Conservation (phyloP, 2,888 invertebrate species). For the Thereva nobilitata region DNA sequence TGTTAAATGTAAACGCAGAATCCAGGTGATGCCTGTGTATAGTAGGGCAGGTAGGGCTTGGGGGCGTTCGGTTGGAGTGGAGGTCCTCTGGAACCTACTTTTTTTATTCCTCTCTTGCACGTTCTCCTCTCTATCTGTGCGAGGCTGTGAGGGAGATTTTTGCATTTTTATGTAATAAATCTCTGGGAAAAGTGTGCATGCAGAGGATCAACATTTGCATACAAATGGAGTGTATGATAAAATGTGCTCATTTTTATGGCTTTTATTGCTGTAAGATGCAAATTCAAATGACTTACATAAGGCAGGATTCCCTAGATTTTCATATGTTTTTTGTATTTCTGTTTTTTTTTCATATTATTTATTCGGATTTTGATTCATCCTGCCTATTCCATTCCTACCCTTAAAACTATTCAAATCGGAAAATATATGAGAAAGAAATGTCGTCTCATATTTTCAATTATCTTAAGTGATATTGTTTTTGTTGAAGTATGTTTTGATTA, state of each 20-base stretch:
- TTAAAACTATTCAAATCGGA: too few species aligned
- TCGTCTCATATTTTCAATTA: too few species aligned
- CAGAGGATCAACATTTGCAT: constrained; percentile 40
- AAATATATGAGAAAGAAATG: too few species aligned
- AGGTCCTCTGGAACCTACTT: too few species aligned
- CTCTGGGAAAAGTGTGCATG: constrained; percentile 37
- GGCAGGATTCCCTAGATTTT: too few species aligned
- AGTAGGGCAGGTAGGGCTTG: constrained; percentile 11
- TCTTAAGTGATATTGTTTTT: too few species aligned
- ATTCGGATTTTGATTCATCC: too few species aligned
- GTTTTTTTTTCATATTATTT: too few species aligned
- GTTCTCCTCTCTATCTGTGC: constrained; percentile 1
- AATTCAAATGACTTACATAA: constrained; percentile 26
- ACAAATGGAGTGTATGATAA: constrained; percentile 41
- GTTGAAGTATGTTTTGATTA: too few species aligned
- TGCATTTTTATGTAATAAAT: constrained; percentile 40
- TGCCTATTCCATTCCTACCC: too few species aligned
- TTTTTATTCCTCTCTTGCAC: constrained; percentile 17
- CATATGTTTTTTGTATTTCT: too few species aligned
- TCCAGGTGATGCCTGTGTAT: constrained; percentile 2
- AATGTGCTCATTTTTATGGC: constrained; percentile 40
- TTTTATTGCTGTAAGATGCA: constrained; percentile 38
- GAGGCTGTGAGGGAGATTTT: constrained; percentile 17
- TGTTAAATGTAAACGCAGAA: constrained; percentile 20
- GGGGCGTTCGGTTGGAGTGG: too few species aligned